These are phyloP conservation scores for Spea bombifrons DNA, from an alignment of 2,113 vertebrate genomes.

Conservation along the genomic window DNA sequence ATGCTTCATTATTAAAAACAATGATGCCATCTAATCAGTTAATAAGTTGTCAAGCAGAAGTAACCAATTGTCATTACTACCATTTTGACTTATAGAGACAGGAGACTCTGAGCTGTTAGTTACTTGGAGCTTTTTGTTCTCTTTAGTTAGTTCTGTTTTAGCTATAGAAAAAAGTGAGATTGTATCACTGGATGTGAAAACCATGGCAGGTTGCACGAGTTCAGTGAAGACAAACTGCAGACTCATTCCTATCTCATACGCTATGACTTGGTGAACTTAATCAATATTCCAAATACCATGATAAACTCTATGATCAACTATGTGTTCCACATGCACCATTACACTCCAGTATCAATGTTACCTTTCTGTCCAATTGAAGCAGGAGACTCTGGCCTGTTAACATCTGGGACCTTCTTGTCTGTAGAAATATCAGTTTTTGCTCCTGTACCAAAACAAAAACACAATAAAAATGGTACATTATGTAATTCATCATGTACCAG, in stretches of 20 bases:
- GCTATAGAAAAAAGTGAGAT: neutral
- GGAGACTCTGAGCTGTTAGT: neutral
- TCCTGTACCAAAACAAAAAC: neutral
- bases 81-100: neutral
- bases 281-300: too few species aligned
- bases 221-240: too few species aligned
- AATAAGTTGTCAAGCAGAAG: too few species aligned
- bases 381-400: constrained; percentile 18
- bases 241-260: too few species aligned
- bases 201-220: too few species aligned
- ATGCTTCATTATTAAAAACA: too few species aligned
- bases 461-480: neutral
- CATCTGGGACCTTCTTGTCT: neutral
- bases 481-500: neutral
- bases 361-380: constrained; percentile 11
- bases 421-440: constrained; percentile 3
- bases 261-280: too few species aligned
- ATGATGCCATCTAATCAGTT: too few species aligned
- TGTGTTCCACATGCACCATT: too few species aligned
- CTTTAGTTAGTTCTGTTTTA: neutral
- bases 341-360: neutral
- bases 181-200: too few species aligned
- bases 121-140: neutral
- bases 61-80: neutral
- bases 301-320: too few species aligned